Base-by-base conservation (phyloP, 1,140 invertebrate genomes). In the Lasioglossum baleicum region DNA sequence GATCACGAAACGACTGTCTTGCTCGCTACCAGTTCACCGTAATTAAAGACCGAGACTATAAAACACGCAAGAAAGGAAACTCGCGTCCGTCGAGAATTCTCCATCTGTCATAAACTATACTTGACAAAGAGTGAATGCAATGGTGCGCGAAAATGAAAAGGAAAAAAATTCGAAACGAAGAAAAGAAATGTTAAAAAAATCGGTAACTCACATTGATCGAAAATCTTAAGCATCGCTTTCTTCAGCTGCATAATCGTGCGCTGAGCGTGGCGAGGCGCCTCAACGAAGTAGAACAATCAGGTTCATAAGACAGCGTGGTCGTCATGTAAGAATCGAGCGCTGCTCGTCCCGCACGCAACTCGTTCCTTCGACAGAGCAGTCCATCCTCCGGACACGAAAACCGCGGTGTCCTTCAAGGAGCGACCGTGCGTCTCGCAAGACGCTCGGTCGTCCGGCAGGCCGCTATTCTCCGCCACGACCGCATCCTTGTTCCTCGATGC, bases 151-250 rank as follows among this genome's bases (percentile, higher is more conserved):
- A n/a, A n/a, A n/a, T n/a, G n/a, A n/a, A n/a, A n/a, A n/a, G n/a
- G n/a, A n/a, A n/a, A n/a, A n/a, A n/a, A n/a, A n/a, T n/a, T n/a
- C n/a, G n/a, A n/a, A n/a, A n/a, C n/a, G n/a, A n/a, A n/a, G n/a
- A n/a, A n/a, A n/a, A n/a, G n/a, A n/a, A n/a, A n/a, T n/a, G n/a
- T n/a, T n/a, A n/a, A n/a, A n/a, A 81, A 53, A 72, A 81, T 63
- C 44, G n/a, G 40, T 31, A 63, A 91, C 90, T 91, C 75, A 91
- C 90, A 91, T 91, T 91, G 90, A 86, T 91, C 89, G 83, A 91
- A 90, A 87, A 91, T 91, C 88, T 91, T 91, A 83, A 91, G 90
- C 90, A 91, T 90, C 81, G 90, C 89, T 90, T 91, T 91, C 86
- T 91, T 91, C 87, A 91, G 83, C 90, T 91, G 90, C 90, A 91